Percentiles rank a stretch among this genome's conserved stretches.
phyloP scores from a whole-genome alignment of 2,113 vertebrate species.

The Neolamprologus hecqui region DNA sequence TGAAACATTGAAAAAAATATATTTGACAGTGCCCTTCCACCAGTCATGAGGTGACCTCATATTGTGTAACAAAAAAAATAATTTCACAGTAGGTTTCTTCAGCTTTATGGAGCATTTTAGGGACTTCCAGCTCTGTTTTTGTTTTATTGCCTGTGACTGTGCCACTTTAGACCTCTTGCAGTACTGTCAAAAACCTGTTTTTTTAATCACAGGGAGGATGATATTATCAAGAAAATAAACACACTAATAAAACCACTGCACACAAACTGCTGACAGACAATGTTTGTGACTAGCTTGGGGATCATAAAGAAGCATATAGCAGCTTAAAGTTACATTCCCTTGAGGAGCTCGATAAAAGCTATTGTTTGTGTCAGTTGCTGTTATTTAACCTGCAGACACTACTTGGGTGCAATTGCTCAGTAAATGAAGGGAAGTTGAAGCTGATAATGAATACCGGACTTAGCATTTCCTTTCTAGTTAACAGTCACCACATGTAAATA shows the following conservation, averaged over 20 bases:
- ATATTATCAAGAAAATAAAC: background rate
- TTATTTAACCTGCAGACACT: background rate
- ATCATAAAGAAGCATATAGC: background rate
- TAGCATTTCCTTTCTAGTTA: background rate
- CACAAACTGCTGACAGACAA: background rate
- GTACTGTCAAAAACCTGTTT: background rate
- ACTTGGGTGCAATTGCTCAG: background rate
- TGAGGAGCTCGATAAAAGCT: background rate
- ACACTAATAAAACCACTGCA: background rate
- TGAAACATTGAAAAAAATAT: background rate
- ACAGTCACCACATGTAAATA: background rate
- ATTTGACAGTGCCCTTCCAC: background rate
- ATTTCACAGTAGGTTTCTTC: background rate
- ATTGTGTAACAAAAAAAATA: background rate
- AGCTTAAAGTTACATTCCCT: background rate
- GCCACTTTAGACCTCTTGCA: background rate
- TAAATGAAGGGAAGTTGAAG: background rate
- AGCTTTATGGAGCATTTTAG: background rate
- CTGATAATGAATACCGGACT: background rate
- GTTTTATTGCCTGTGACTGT: background rate
- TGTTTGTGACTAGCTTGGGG: background rate
- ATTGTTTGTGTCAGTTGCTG: background rate
- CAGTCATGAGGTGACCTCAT: background rate
- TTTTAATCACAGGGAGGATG: background rate
- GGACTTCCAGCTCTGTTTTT: background rate